These are phyloP conservation scores for Polypterus bichir DNA, from an alignment of 2,113 vertebrate genomes.

Conservation along the genomic window DNA sequence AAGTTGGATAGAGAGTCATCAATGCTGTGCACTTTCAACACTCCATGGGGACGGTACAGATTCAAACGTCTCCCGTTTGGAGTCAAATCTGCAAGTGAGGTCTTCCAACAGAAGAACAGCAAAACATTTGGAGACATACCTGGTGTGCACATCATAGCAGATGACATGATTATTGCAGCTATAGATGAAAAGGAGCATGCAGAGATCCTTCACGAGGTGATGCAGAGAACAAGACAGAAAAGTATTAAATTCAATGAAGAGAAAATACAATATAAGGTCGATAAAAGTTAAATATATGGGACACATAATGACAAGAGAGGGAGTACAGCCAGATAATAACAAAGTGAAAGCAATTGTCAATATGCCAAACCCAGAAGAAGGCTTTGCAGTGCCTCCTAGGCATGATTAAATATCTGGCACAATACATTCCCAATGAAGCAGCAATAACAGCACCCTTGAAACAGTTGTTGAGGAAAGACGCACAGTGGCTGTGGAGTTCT, in stretches of 20 bases:
- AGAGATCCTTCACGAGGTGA: too few relatives aligned
- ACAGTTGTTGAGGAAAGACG: too few relatives aligned
- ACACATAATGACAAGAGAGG: slow-evolving; percentile 7
- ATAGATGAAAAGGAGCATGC: too few relatives aligned
- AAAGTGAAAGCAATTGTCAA: slow-evolving; percentile 6
- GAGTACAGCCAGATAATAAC: slow-evolving; percentile 3
- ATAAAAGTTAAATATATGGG: slow-evolving; percentile 10
- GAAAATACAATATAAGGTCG: slow-evolving; percentile 10
- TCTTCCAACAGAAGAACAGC: too few relatives aligned
- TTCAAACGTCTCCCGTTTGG: slow-evolving; percentile 4
- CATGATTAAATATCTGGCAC: slow-evolving; percentile 3
- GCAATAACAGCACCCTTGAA: too few relatives aligned
- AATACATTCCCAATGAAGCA: background rate
- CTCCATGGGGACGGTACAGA: slow-evolving; percentile 8
- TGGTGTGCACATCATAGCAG: too few relatives aligned
- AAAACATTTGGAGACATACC: too few relatives aligned
- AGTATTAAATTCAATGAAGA: slow-evolving; percentile 13
- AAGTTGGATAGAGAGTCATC: slow-evolving; percentile 15
- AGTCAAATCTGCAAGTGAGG: too few relatives aligned
- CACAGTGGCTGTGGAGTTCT: too few relatives aligned
- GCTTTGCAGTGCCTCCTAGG: background rate
- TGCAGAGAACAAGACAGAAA: slow-evolving; percentile 2
- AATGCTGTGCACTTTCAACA: slow-evolving; percentile 14
- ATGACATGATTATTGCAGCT: too few relatives aligned
- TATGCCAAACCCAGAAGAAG: slow-evolving; percentile 6